Conservation (phyloP, 2,888 invertebrate species). For the Conops quadrifasciatus region DNA sequence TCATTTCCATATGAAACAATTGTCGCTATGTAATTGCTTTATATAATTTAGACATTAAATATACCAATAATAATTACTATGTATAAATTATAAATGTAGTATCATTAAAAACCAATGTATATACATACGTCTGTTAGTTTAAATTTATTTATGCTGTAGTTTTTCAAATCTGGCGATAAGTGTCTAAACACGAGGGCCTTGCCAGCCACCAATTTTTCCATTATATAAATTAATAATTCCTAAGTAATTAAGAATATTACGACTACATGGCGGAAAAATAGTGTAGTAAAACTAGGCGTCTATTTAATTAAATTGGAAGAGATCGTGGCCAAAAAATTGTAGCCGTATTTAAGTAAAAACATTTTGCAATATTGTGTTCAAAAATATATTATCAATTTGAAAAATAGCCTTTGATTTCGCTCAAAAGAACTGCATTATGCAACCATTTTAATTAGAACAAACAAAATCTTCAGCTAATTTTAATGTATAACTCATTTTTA, state of each 20-base stretch:
- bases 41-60: constrained; percentile 14
- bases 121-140: constrained; percentile 30
- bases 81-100: background rate
- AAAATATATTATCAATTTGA: too few species aligned
- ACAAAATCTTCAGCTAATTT: too few species aligned
- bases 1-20: constrained; percentile 50
- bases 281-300: too few species aligned
- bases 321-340: constrained; percentile 20
- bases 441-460: too few species aligned
- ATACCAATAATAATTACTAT: constrained; percentile 15
- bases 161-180: constrained; percentile 15
- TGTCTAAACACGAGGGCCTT: constrained; percentile 26
- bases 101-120: background rate
- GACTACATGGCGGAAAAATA: background rate
- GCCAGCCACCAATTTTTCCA: constrained; percentile 24
- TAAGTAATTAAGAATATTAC: background rate
- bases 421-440: background rate
- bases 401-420: too few species aligned
- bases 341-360: background rate
- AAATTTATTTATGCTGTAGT: constrained; percentile 26
- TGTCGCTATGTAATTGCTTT: constrained; percentile 44
- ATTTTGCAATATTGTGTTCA: background rate
- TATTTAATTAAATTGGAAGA: constrained; percentile 9
- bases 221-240: background rate
- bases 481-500: too few species aligned